Evolutionary conservation across 2,888 invertebrate species (phyloP), one percentile per base, ranked within the genome.

Genomic region (Agrochola lychnidis): DNA sequence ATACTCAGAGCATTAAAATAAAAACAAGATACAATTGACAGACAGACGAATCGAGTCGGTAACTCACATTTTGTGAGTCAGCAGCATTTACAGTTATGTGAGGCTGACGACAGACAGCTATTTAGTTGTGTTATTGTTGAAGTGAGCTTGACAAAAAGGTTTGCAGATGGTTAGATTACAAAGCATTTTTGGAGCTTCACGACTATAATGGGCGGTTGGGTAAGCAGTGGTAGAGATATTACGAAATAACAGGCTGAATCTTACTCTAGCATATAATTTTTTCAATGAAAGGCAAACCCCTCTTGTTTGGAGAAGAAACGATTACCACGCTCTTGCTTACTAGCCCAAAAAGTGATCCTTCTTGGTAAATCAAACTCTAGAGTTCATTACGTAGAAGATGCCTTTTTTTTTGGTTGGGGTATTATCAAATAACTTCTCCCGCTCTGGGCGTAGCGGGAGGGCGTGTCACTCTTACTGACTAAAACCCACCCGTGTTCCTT

Each of bases 61-160:
- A 82, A 82, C 82, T 85, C 40, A 82, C 85, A 85, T 85, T 81
- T 45, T 7, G 62, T 79, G 72, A 69, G 73, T 84, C 71, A 74
- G 72, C 45, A 66, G 4, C 59, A 40, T 70, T 16, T 62, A 82
- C 82, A 57, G 82, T 82, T 82, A 85, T 12, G 51, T 59, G 69
- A 61, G 6, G 56, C 25, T 74, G 67, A 63, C 85, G 75, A 85
- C 9, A 62, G 61, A 79, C 84, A n/a, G 57, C 71, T 45, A 70
- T 53, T 62, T 62, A 30, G 80, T 83, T 56, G 40, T 78, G 83
- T 78, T 77, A 78, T 79, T 72, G 79, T 81, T 61, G 25, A 78
- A 51, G 59, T 45, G 22, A 5, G 51, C 40, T 53, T 48, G 42
- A 73, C 70, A 72, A 70, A 78, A 69, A 66, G 5, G 14, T 66